Conservation (phyloP, 2,888 invertebrate species). For the Tetramorium bicarinatum region DNA sequence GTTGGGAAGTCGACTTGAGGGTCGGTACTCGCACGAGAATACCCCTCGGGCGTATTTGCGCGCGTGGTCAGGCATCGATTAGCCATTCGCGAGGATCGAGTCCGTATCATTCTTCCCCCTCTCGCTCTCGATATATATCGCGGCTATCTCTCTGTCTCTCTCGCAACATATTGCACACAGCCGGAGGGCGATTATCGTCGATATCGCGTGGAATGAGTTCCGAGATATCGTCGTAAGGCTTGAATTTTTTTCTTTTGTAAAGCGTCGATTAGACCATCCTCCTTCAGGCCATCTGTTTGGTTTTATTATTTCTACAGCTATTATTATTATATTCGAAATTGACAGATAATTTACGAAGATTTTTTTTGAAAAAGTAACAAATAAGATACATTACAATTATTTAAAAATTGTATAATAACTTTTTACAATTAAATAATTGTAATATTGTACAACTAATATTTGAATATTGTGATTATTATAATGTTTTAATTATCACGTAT, state of each 20-base stretch:
- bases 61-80: slow-evolving; percentile 75
- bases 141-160: slow-evolving; percentile 47
- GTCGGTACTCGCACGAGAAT: slow-evolving; percentile 66
- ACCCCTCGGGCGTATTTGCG: slow-evolving; percentile 63
- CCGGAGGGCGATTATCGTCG: slow-evolving; percentile 64
- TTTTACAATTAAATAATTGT: neutral
- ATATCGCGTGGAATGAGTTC: slow-evolving; percentile 57
- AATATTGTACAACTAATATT: neutral
- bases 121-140: slow-evolving; percentile 26
- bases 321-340: neutral
- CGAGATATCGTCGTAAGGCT: slow-evolving; percentile 56
- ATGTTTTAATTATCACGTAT: neutral
- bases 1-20: slow-evolving; percentile 64
- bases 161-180: slow-evolving; percentile 65
- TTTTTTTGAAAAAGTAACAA: neutral
- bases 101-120: slow-evolving; percentile 60
- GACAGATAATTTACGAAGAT: neutral
- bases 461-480: neutral
- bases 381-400: neutral
- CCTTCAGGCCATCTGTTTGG: neutral
- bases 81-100: slow-evolving; percentile 72
- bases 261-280: slow-evolving; percentile 9
- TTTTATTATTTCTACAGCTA: slow-evolving; percentile 10
- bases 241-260: slow-evolving; percentile 34
- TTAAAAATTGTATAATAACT: neutral